Evolutionary conservation across 23 tunicate genomes (phyloP), one percentile per base, ranked within the genome.

Genomic region (Phallusia fumigata): DNA sequence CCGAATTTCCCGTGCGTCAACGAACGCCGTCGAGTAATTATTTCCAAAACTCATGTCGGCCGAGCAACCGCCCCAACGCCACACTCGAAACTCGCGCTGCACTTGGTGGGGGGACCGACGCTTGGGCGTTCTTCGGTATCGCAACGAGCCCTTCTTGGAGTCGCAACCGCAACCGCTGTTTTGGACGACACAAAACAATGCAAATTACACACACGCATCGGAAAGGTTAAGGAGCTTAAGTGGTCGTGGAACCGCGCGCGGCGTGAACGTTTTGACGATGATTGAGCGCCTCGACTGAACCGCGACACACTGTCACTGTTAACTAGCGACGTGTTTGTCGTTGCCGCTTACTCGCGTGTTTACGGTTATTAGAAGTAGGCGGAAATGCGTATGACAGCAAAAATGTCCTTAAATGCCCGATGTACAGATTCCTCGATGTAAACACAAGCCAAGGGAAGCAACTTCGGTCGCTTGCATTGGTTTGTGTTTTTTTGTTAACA

Each of bases 21-120:
- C 76, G 64, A 91, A 86, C 52, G 51, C 90, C 5, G 76, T 40
- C 33, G 91, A 80, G 49, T 73, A 91, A 30, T 85, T 78, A 33
- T 80, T 69, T 33, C 90, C 96, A 79, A 88, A 82, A 18, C 65
- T 64, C 26, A 91, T 78, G 65, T 86, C 90, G 0, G 86, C 90
- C 34, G 96, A 91, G 84, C 96, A 91, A 22, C 96, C 96, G 33
- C 96, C 96, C 96, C 96, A 91, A 30, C 82, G 52, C 96, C 96
- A 91, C 28, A 58, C 28, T 21, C 28, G 69, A 58, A 58, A 13
- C 8, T 36, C n/a, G 50, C 80, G 47, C 47, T 40, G 53, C 49
- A 33, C 47, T 45, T 36, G 32, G 65, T 52, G 82, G 44, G 73
- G 72, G 15, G 81, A 30, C 0, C 88, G 77, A 51, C 88, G 80